Base-by-base conservation (phyloP, 2,888 invertebrate genomes). In the Frankliniella fusca region DNA sequence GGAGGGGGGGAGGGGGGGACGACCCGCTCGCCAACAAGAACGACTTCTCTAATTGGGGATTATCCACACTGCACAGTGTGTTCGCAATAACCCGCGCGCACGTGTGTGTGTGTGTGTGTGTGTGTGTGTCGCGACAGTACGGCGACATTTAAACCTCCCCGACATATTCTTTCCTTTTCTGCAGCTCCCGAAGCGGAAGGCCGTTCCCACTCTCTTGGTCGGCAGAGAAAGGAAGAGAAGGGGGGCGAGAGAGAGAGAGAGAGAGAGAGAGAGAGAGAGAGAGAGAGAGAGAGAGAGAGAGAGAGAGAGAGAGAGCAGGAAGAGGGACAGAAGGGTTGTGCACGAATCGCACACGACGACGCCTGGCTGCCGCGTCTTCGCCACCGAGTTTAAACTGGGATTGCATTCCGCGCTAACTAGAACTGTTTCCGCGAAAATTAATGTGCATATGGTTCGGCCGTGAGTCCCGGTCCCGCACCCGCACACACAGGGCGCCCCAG, bases 11-110 rank as follows among this genome's bases (percentile, higher is more conserved):
- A 5, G 38, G 38, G 3, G 2, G 38, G 5, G 5, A 38, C 38
- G 38, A 5, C 38, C 38, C 38, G 38, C 38, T 38, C 38, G 5
- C 38, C 38, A 38, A 38, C 38, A 38, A 38, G 61, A 18, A 61
- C 61, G 61, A 61, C 61, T 61, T 61, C 61, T 61, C 61, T 61
- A 70, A 70, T 70, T 70, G 70, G 70, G 70, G 70, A 70, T 70
- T 70, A 70, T 70, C 70, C 70, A 23, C 61, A 61, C 61, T 18
- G 61, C 61, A 18, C 61, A 61, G n/a, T 61, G 61, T 61, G 61
- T 61, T 18, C 38, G 38, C 38, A 38, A 38, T 38, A 38, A 38
- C 38, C 38, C 38, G 38, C 38, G 38, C 38, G n/a, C n/a, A n/a
- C n/a, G n/a, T n/a, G 38, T 38, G 38, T 38, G 38, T 38, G 38